Base-by-base conservation (phyloP, 2,113 vertebrate genomes). In the Myocastor coypus region DNA sequence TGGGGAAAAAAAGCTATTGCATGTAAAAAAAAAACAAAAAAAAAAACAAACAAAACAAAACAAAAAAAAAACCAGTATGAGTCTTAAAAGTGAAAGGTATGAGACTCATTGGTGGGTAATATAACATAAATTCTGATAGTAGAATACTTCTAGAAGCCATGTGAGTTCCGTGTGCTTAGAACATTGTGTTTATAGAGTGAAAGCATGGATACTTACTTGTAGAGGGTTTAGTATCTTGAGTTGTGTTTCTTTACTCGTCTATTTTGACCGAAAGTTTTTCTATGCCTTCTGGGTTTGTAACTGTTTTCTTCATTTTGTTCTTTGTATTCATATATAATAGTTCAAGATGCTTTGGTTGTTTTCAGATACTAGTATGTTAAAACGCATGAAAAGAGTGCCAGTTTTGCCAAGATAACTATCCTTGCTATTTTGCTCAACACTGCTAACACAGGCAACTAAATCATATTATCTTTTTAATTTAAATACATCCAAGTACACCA, bases 351-450 rank as follows among this genome's bases (percentile, higher is more conserved):
- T 50, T 63, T 94, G 89, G 97, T 91, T 61, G 88, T 83, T 95
- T 97, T 96, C 89, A 87, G 63, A 95, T 97, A 92, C 69, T 97
- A 95, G 71, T 92, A 78, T 93, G 22, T 94, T 81, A 92, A 97
- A 96, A 86, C 92, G 69, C 89, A 97, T 96, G 87, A 71, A 95
- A 98, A 71, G 96, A 96, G 77, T 37, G 42, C 64, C 78, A 89
- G 34, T 8, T 14, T 96, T 95, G 92, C 75, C 87, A 80, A 34
- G 88, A 96, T 95, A 96, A 97, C 86, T 96, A 84, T 95, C 98
- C 75, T 90, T 88, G 78, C 97, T 94, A 61, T 95, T 42, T 95
- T 96, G 34, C 83, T 89, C 89, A 94, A 97, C 96, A 97, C 88
- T 92, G 61, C 92, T 7, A 55, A 96, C 93, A 59, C 69, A 90